Percentiles rank a stretch among this genome's conserved stretches.
Evolutionary conservation across 2,113 vertebrate species (phyloP).

Genomic region (Brachirus orientalis): DNA sequence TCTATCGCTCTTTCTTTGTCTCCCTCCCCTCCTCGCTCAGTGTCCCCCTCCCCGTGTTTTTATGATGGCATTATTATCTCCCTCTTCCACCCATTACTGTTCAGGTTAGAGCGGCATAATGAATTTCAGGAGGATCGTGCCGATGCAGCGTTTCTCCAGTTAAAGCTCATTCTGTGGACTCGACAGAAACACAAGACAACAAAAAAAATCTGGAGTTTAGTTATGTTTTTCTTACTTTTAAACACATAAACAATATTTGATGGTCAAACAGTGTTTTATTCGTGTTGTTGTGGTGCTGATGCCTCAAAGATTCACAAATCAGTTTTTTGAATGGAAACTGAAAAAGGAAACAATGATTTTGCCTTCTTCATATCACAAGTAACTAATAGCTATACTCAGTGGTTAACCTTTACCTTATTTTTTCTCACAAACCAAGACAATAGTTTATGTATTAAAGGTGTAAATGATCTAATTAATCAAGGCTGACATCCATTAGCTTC

Average conservation of each 20-base stretch:
- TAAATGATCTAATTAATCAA: too few species aligned
- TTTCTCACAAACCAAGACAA: too few species aligned
- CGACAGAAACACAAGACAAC: constrained; percentile 63
- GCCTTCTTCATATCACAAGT: too few species aligned
- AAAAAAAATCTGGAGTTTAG: constrained; percentile 5
- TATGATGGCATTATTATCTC: constrained; percentile 71
- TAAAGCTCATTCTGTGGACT: constrained; percentile 68
- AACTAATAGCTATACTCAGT: too few species aligned
- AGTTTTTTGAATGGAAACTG: too few species aligned
- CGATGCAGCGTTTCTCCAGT: constrained; percentile 66
- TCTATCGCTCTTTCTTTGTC: constrained; percentile 28
- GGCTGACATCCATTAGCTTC: too few species aligned
- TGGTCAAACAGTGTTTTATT: background rate
- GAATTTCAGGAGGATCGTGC: constrained; percentile 70
- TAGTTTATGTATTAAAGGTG: too few species aligned
- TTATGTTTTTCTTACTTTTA: too few species aligned
- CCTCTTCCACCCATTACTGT: constrained; percentile 71
- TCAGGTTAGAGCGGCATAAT: constrained; percentile 73
- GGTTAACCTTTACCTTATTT: too few species aligned
- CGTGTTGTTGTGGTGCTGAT: background rate
- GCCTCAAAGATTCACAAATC: background rate
- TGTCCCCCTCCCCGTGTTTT: constrained; percentile 65
- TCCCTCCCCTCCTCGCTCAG: constrained; percentile 29
- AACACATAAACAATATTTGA: background rate
- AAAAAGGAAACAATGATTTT: too few species aligned